phyloP scores from a whole-genome alignment of 2,797 vertebrate species.

The Gymnodraco acuticeps region DNA sequence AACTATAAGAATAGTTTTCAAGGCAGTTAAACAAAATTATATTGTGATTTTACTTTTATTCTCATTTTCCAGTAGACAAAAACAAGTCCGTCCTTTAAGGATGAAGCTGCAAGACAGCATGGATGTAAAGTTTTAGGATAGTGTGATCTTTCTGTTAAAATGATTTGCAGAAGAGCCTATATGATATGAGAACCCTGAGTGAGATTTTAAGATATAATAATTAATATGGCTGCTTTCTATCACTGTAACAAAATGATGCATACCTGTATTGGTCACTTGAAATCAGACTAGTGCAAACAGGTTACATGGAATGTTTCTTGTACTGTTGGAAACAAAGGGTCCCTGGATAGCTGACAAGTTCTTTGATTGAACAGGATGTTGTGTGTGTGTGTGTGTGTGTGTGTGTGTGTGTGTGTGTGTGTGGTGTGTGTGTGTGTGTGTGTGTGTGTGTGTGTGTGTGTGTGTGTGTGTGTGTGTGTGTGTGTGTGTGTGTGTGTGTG shows the following conservation, averaged over 20 bases:
- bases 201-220: neutral
- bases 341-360: neutral
- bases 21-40: neutral
- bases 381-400: neutral
- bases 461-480: neutral
- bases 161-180: neutral
- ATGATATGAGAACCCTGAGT: neutral
- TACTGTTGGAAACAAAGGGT: neutral
- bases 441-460: neutral
- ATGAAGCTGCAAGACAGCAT: too few species aligned
- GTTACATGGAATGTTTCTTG: neutral
- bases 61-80: neutral
- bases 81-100: neutral
- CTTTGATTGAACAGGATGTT: slow-evolving; percentile 9
- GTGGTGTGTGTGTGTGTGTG: neutral
- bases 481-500: slow-evolving; percentile 3
- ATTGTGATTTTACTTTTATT: neutral
- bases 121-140: neutral
- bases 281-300: neutral
- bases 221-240: neutral
- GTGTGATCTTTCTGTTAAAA: too few species aligned
- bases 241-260: neutral
- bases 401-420: neutral
- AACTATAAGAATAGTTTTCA: neutral
- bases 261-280: neutral